phyloP scores from a whole-genome alignment of 30 jellyfish, hydroid and myxozoan species.

The Cassiopea andromeda region DNA sequence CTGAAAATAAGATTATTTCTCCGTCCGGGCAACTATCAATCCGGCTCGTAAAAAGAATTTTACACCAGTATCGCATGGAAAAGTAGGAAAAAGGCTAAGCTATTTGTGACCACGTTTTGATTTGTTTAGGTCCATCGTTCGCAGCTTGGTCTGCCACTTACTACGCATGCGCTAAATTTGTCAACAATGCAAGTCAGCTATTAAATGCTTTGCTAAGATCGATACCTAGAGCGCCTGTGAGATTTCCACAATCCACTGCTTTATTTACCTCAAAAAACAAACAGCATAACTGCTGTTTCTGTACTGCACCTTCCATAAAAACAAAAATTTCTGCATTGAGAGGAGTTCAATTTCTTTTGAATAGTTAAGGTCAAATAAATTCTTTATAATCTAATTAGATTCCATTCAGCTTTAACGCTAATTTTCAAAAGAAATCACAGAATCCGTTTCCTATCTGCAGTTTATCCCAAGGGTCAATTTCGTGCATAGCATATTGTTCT shows the following conservation, averaged over 20 bases:
- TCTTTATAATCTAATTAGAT: neutral
- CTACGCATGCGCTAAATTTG: too few relatives aligned
- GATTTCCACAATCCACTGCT: neutral
- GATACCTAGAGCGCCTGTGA: neutral
- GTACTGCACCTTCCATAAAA: neutral
- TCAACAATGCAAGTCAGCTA: neutral
- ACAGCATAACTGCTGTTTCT: neutral
- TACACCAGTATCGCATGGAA: too few relatives aligned
- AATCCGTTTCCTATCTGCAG: neutral
- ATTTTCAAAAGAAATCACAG: neutral
- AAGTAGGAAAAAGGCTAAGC: too few relatives aligned
- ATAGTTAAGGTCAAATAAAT: neutral
- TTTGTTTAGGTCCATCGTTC: too few relatives aligned
- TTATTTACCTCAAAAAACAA: neutral
- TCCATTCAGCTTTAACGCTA: neutral
- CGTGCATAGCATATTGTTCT: neutral
- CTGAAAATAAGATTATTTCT: too few relatives aligned
- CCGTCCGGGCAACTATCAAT: too few relatives aligned
- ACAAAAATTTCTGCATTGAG: neutral
- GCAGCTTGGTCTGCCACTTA: too few relatives aligned
- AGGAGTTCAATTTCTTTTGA: neutral
- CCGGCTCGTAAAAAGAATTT: too few relatives aligned
- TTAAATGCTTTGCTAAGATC: slow-evolving; percentile 7
- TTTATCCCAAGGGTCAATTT: neutral
- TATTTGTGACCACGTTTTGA: too few relatives aligned